Base-by-base conservation (phyloP, 2,797 vertebrate genomes). In the Sebastes trivittatus region DNA sequence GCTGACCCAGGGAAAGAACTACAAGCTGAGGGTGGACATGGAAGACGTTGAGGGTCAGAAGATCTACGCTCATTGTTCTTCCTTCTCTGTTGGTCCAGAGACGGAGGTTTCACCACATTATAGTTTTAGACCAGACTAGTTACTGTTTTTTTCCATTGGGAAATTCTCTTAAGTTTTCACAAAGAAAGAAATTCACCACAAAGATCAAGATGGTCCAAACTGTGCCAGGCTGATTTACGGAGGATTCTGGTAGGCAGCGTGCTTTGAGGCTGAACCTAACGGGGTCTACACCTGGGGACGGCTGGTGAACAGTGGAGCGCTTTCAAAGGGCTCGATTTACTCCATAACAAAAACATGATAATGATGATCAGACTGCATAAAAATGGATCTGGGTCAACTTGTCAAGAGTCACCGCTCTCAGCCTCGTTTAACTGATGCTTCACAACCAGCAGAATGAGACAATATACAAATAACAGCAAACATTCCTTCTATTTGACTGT, bases 331-430 rank as follows among this genome's bases (percentile, higher is more conserved):
- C 34, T 78, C 0, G 68, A 84, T 5, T n/a, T 80, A 87, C 63
- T 93, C 93, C 25, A 74, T 91, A 25, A 71, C 36, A 14, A 36
- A 34, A 69, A 55, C 62, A 87, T 89, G 0, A 73, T 56, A 16
- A 94, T 93, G 91, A 92, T 91, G 87, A 93, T 93, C 62, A 89
- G 89, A 66, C 59, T 13, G 11, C 3, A 9, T 87, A 72, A 59
- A 72, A 72, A 23, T 14, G 14, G 16, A 32, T 38, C 18, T 29
- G 32, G 59, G 46, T 77, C 64, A 27, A 7, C 56, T 13, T 8
- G 54, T 60, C 29, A 6, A 20, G 55, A 64, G 65, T 27, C 42
- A 42, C 2, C 0, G 7, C 1, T 6, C 64, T 73, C 62, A 11
- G 32, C 23, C 36, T 59, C 7, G 52, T 65, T 71, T 4, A 20